Conservation (phyloP, 2,797 vertebrate genomes). For the Microctenopoma steveboyesi region DNA sequence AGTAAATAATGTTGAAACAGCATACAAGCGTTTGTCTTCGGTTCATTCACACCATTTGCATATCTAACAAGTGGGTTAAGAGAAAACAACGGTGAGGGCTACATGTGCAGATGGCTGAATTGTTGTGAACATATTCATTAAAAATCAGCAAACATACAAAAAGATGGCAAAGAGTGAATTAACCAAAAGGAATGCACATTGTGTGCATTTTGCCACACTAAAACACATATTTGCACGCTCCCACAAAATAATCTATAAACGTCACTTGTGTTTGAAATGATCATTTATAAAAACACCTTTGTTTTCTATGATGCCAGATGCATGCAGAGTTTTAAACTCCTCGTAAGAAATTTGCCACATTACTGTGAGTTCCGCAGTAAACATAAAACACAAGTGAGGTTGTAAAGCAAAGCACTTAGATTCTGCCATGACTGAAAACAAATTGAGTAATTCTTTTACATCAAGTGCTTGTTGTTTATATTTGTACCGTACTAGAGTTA, state of each 20-base stretch:
- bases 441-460: slow-evolving; percentile 42
- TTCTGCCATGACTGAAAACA: slow-evolving; percentile 62
- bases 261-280: slow-evolving; percentile 86
- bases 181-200: slow-evolving; percentile 83
- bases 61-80: slow-evolving; percentile 88
- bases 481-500: slow-evolving; percentile 62
- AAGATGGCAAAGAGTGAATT: slow-evolving; percentile 80
- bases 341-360: slow-evolving; percentile 54
- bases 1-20: slow-evolving; percentile 96
- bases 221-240: slow-evolving; percentile 94
- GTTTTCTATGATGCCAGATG: slow-evolving; percentile 67
- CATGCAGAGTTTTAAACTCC: slow-evolving; percentile 59
- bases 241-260: slow-evolving; percentile 88
- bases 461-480: slow-evolving; percentile 76
- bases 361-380: slow-evolving; percentile 42
- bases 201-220: slow-evolving; percentile 86
- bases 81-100: slow-evolving; percentile 81
- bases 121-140: slow-evolving; percentile 73
- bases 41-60: slow-evolving; percentile 87
- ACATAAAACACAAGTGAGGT: slow-evolving; percentile 57
- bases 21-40: slow-evolving; percentile 89
- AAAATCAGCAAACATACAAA: slow-evolving; percentile 80
- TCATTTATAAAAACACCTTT: slow-evolving; percentile 78
- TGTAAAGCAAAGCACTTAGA: slow-evolving; percentile 55
- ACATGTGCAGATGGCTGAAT: slow-evolving; percentile 85